phyloP scores from a whole-genome alignment of 2,797 vertebrate genomes.

The Poecilia velifera region DNA sequence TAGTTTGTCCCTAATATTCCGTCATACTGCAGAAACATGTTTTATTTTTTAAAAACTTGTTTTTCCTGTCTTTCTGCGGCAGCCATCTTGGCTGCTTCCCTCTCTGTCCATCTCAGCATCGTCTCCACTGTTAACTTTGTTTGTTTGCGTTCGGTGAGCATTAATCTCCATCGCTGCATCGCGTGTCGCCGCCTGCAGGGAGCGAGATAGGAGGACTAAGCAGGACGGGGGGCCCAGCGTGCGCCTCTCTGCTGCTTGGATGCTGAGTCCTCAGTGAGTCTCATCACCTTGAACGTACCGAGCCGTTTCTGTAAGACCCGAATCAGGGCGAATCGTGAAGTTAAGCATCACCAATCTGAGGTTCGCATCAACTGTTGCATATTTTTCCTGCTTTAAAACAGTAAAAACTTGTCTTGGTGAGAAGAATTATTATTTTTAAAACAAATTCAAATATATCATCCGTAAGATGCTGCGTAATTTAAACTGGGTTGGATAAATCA shows the following conservation, averaged over 20 bases:
- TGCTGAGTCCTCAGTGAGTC: conserved; percentile 46
- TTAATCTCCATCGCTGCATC: conserved; percentile 70
- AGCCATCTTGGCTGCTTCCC: not conserved
- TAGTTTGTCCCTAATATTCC: no score
- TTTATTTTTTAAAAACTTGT: not conserved
- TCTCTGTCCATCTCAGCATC: conserved; percentile 6
- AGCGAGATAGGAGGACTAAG: conserved; percentile 27
- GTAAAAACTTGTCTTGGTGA: not conserved
- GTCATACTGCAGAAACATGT: not conserved
- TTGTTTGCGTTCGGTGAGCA: conserved; percentile 44
- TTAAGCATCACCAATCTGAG: not conserved
- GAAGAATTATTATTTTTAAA: not conserved
- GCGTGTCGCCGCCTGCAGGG: conserved; percentile 52
- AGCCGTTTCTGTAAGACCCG: conserved; percentile 21
- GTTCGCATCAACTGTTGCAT: not conserved
- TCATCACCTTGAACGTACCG: conserved; percentile 19
- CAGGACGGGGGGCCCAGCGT: conserved; percentile 8
- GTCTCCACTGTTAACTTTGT: conserved; percentile 25
- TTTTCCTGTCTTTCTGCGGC: not conserved
- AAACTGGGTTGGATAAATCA: not conserved
- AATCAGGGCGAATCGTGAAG: not conserved
- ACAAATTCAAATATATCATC: not conserved
- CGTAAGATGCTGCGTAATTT: not conserved
- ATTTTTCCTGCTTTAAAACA: not conserved
- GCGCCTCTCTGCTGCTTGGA: conserved; percentile 7